Conservation (phyloP, 2,797 vertebrate genomes). For the Gambelia wislizenii region DNA sequence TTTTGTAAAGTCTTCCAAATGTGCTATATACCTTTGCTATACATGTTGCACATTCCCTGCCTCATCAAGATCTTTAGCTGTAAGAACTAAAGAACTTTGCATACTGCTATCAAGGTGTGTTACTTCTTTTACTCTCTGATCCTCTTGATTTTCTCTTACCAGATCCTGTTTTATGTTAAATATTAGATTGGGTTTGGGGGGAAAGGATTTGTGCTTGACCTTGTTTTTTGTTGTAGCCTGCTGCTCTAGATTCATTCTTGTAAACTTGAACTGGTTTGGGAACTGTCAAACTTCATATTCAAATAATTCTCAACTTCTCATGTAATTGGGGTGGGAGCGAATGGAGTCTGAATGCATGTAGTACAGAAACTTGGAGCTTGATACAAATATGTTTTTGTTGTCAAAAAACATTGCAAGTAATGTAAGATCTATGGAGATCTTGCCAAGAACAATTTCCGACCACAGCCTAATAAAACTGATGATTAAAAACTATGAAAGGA, state of each 20-base stretch:
- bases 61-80: neutral
- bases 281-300: neutral
- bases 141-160: neutral
- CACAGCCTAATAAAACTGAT: no score
- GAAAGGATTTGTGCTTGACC: neutral
- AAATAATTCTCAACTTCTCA: neutral
- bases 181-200: neutral
- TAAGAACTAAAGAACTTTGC: neutral
- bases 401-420: no score
- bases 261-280: neutral
- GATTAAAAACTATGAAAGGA: no score
- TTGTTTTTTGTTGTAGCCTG: neutral
- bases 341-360: neutral
- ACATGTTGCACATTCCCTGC: neutral
- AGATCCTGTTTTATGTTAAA: neutral
- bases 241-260: neutral
- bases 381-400: neutral
- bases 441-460: no score
- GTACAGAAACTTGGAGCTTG: neutral
- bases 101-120: neutral
- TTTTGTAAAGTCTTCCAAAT: no score
- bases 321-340: neutral
- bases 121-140: neutral
- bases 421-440: no score
- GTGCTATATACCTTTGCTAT: no score